Conservation (phyloP, 2,888 invertebrate species). For the Eupithecia subfuscata region DNA sequence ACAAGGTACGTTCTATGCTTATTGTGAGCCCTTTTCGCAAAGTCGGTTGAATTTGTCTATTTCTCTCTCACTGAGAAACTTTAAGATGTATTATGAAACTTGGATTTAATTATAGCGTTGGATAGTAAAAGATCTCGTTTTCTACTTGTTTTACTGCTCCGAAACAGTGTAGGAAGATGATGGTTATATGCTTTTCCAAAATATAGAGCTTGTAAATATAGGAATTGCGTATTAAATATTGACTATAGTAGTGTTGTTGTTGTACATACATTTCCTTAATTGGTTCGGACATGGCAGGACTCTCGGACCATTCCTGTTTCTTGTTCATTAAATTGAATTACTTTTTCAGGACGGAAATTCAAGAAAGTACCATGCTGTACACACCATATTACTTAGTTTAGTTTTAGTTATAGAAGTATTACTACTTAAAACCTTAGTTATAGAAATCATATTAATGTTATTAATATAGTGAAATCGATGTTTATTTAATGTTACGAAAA, state of each 20-base stretch:
- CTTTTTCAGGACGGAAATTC: constrained; percentile 47
- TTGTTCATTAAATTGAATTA: constrained; percentile 29
- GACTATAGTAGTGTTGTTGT: not conserved
- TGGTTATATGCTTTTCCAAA: not conserved
- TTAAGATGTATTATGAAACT: not conserved
- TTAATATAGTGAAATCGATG: constrained; percentile 55
- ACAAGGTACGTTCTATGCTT: constrained; percentile 52
- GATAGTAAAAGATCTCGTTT: not conserved
- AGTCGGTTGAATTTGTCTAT: not conserved
- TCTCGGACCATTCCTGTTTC: constrained; percentile 9
- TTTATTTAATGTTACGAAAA: constrained; percentile 73
- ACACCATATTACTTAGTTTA: constrained; percentile 49
- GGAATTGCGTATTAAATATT: not conserved
- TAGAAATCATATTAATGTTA: constrained; percentile 53
- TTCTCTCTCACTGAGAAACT: not conserved
- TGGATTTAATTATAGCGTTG: not conserved
- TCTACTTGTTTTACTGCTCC: constrained; percentile 10
- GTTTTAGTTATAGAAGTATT: constrained; percentile 37
- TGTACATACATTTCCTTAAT: constrained; percentile 2
- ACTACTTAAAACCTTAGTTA: constrained; percentile 48
- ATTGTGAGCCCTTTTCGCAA: constrained; percentile 6
- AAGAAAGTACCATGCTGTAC: constrained; percentile 59
- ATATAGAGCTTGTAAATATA: not conserved
- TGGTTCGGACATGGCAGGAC: not conserved
- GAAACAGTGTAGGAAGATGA: constrained; percentile 13